These are phyloP conservation scores for Pycnonotus jocosus DNA, from an alignment of 2,113 vertebrate genomes.

Conservation along the genomic window DNA sequence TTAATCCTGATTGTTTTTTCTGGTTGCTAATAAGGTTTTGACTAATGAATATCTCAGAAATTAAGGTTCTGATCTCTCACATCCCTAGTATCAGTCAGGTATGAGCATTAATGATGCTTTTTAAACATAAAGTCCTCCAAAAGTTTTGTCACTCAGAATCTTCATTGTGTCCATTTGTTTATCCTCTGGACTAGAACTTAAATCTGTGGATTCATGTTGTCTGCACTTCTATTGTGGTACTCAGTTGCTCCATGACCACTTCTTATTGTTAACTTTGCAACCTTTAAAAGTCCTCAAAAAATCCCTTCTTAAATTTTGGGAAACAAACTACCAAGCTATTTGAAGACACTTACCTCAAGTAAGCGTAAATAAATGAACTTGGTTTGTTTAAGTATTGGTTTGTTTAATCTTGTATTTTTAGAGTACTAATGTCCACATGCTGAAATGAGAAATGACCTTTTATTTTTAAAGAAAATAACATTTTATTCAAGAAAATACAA, in stretches of 20 bases:
- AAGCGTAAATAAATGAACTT: background rate
- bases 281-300: background rate
- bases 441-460: background rate
- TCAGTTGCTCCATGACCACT: background rate
- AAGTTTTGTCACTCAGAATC: background rate
- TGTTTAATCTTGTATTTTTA: background rate
- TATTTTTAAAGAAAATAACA: background rate
- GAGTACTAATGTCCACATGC: background rate
- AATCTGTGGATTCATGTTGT: background rate
- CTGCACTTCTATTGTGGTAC: background rate
- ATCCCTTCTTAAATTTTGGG: background rate
- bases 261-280: background rate
- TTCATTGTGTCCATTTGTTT: background rate
- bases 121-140: background rate
- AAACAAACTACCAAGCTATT: background rate
- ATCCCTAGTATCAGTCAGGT: background rate
- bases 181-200: background rate
- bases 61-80: background rate
- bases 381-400: background rate
- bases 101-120: background rate
- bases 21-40: background rate
- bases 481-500: background rate
- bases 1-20: background rate
- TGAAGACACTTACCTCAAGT: background rate
- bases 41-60: background rate